A percentile compares a stretch with the other conserved stretches of the same genome.
Conservation (phyloP, 2,113 vertebrate genomes). For the Leiothrix lutea region DNA sequence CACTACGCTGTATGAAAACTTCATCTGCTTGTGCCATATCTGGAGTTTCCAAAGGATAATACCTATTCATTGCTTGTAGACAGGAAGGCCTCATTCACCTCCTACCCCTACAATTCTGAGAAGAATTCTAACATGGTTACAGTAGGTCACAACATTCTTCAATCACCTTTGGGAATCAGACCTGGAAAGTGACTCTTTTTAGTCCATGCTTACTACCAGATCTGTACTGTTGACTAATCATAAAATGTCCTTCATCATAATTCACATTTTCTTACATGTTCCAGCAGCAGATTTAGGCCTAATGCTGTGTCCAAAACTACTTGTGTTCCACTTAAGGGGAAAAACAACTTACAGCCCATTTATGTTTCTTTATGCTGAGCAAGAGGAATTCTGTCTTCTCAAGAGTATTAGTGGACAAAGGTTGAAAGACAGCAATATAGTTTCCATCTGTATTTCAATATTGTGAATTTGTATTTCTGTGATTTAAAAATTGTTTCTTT, state of each 20-base stretch:
- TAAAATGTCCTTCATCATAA: not conserved
- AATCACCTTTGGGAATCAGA: not conserved
- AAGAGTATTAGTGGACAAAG: not conserved
- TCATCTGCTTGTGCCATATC: not conserved
- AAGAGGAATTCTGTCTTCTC: not conserved
- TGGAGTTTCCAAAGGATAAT: not conserved
- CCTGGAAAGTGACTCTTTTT: not conserved
- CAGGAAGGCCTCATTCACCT: not conserved
- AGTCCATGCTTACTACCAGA: rapidly evolving
- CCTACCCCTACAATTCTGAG: not conserved
- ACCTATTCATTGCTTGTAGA: rapidly evolving
- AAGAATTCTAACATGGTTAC: not conserved
- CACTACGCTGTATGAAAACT: rapidly evolving
- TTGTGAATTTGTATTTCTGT: not conserved
- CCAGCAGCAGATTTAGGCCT: not conserved
- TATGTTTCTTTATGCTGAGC: not conserved
- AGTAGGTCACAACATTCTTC: not conserved
- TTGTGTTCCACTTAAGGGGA: not conserved
- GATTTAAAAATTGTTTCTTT: rapidly evolving
- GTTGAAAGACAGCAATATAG: rapidly evolving
- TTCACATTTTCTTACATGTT: not conserved
- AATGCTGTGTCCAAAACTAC: not conserved
- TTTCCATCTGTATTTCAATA: not conserved
- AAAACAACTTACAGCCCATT: not conserved
- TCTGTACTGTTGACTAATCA: rapidly evolving